phyloP scores from a whole-genome alignment of 2,888 invertebrate genomes.

The Morpho helenor region DNA sequence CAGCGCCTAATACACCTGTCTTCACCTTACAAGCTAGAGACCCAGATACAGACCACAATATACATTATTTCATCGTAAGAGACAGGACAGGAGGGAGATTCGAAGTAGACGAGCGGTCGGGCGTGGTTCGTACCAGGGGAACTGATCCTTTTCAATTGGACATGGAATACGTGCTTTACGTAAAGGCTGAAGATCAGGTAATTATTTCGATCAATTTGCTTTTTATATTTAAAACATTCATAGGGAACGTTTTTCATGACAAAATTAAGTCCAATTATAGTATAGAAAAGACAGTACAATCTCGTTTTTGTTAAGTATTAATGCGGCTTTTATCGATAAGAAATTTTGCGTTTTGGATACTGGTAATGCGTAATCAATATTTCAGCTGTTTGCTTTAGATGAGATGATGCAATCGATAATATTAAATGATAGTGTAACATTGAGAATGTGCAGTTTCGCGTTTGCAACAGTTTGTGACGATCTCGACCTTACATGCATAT shows the following conservation, averaged over 20 bases:
- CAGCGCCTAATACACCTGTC: conserved; percentile 96
- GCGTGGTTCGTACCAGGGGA: conserved; percentile 94
- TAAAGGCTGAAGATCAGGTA: conserved; percentile 95
- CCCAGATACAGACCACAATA: conserved; percentile 97
- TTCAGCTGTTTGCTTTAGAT: too few species aligned
- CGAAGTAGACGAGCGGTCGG: conserved; percentile 94
- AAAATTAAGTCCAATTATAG: too few species aligned
- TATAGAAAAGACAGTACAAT: not conserved
- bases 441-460: too few species aligned
- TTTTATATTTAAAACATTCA: too few species aligned
- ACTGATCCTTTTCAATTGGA: conserved; percentile 95
- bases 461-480: too few species aligned
- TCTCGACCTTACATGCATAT: too few species aligned
- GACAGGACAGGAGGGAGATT: conserved; percentile 90
- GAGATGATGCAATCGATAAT: too few species aligned
- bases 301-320: not conserved
- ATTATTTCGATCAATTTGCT: conserved; percentile 9
- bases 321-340: too few species aligned
- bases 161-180: conserved; percentile 97
- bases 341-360: too few species aligned
- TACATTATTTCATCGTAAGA: conserved; percentile 96
- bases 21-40: conserved; percentile 98
- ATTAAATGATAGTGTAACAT: too few species aligned
- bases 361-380: too few species aligned
- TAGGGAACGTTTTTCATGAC: too few species aligned